Percentiles rank a stretch among this genome's conserved stretches.
Evolutionary conservation across 2,888 invertebrate species (phyloP).

Genomic region (Agonopterix arenella): DNA sequence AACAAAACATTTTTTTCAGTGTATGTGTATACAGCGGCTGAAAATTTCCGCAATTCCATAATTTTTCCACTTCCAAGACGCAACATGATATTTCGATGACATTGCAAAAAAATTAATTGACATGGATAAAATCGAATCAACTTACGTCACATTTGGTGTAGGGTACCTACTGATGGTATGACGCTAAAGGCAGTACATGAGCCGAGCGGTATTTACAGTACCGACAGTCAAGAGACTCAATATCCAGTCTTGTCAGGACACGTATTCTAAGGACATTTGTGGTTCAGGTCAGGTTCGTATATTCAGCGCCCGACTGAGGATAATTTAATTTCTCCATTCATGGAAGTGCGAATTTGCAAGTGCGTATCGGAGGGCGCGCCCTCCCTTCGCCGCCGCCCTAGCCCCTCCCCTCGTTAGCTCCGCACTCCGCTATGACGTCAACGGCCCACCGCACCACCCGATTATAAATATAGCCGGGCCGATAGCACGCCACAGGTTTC

Average conservation of each 20-base stretch:
- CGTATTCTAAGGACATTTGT: constrained; percentile 27
- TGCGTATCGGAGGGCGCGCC: constrained; percentile 68
- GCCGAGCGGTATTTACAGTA: no score
- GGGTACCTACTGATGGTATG: no score
- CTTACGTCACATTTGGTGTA: no score
- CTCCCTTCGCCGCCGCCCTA: constrained; percentile 17
- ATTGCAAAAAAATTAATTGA: no score
- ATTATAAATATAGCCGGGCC: constrained; percentile 69
- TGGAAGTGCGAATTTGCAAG: constrained; percentile 72
- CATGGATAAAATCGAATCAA: no score
- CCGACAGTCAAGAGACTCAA: no score
- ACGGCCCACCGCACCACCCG: constrained; percentile 61
- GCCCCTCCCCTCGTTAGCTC: constrained; percentile 25
- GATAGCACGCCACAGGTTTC: constrained; percentile 70
- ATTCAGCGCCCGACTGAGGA: constrained; percentile 47
- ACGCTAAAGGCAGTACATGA: no score
- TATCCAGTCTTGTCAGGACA: constrained; percentile 1
- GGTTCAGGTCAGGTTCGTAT: constrained; percentile 48
- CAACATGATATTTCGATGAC: no score
- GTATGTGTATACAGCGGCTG: no score
- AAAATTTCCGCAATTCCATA: no score
- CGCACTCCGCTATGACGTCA: constrained; percentile 62
- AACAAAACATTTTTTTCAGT: no score
- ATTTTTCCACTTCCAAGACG: no score
- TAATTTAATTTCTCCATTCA: constrained; percentile 72